phyloP scores from a whole-genome alignment of 2,888 invertebrate species.

The Seladonia tumulorum region DNA sequence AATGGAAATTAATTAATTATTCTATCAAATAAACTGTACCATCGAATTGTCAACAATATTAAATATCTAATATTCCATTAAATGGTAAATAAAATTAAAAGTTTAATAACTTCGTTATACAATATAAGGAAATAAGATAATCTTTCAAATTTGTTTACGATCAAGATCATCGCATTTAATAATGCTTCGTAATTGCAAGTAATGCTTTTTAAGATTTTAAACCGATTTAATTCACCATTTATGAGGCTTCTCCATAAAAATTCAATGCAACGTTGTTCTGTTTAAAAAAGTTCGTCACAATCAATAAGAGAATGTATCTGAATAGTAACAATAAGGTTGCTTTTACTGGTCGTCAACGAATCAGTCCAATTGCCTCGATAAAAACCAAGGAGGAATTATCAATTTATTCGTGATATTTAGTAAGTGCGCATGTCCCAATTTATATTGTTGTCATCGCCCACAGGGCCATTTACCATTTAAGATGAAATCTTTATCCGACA shows the following conservation, averaged over 20 bases:
- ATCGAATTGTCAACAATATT: too few species aligned
- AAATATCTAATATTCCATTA: too few species aligned
- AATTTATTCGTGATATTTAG: constrained; percentile 16
- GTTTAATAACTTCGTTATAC: neutral
- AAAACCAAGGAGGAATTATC: neutral
- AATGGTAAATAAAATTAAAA: neutral
- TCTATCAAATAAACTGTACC: too few species aligned
- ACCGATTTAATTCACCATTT: neutral
- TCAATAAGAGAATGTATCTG: neutral
- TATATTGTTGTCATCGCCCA: constrained; percentile 30
- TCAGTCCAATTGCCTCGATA: constrained; percentile 10
- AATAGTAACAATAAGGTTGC: neutral
- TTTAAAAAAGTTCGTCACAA: neutral
- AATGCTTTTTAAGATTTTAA: neutral
- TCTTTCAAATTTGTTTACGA: neutral
- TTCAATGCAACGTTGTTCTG: neutral
- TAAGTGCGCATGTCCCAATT: constrained; percentile 31
- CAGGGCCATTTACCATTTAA: constrained; percentile 1
- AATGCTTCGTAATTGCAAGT: neutral
- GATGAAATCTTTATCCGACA: constrained; percentile 15
- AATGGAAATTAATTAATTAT: too few species aligned
- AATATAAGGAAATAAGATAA: neutral
- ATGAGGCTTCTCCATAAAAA: neutral
- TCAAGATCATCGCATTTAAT: neutral
- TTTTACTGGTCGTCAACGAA: neutral